phyloP scores from a whole-genome alignment of 1,140 invertebrate species.

The Drosophila bipectinata region DNA sequence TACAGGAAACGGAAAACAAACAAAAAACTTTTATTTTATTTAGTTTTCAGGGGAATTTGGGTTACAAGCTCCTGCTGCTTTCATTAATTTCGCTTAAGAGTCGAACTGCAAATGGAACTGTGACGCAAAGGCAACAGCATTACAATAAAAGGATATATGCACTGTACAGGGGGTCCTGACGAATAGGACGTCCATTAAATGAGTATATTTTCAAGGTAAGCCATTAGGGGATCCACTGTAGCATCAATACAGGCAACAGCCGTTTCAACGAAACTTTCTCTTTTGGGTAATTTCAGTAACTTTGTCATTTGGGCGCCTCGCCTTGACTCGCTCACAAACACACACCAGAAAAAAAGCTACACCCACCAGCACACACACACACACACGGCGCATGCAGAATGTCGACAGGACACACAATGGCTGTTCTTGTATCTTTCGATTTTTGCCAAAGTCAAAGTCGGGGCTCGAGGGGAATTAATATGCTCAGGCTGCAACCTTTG shows the following conservation, averaged over 20 bases:
- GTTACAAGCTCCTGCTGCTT: conserved; percentile 46
- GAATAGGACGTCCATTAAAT: not conserved
- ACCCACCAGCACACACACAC: conserved; percentile 2
- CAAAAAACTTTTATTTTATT: conserved; percentile 52
- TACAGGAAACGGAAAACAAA: conserved; percentile 33
- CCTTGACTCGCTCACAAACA: conserved; percentile 36
- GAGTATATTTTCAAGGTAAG: not conserved
- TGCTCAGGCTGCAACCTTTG: conserved; percentile 65
- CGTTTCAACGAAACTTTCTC: conserved; percentile 60
- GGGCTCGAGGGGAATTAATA: conserved; percentile 65
- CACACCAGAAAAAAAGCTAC: conserved; percentile 3
- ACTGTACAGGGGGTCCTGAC: not conserved
- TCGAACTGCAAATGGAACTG: conserved; percentile 47
- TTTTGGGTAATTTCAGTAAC: conserved; percentile 71
- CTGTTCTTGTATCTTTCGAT: conserved; percentile 32
- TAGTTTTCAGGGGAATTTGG: conserved; percentile 50
- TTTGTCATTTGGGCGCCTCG: conserved; percentile 64
- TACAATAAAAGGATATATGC: conserved; percentile 9
- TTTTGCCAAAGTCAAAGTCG: conserved; percentile 28
- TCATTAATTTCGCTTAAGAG: conserved; percentile 76
- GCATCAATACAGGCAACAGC: conserved; percentile 46
- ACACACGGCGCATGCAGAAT: conserved; percentile 32
- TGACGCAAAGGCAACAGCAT: conserved; percentile 11
- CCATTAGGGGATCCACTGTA: conserved; percentile 8
- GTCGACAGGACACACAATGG: conserved; percentile 45